phyloP scores from a whole-genome alignment of 2,113 vertebrate species.

The Macheiramphus alcinus region DNA sequence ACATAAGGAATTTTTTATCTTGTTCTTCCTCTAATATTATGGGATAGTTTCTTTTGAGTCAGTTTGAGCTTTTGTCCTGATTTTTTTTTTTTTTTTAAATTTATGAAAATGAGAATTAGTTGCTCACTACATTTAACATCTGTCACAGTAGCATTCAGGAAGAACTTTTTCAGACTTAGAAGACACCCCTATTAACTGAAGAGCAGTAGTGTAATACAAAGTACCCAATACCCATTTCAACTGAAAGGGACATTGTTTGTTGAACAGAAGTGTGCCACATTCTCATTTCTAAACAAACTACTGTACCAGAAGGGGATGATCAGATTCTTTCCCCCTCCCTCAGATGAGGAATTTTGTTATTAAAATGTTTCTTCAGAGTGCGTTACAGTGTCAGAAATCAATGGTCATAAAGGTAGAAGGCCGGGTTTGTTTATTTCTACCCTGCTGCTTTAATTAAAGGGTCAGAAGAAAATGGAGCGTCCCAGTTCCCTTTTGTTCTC shows the following conservation, averaged over 20 bases:
- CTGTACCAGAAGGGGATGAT: not conserved
- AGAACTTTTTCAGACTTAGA: not conserved
- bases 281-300: not conserved
- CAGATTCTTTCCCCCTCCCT: not conserved
- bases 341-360: not conserved
- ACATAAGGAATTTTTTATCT: not conserved
- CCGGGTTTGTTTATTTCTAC: conserved; percentile 46
- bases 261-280: not conserved
- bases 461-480: not conserved
- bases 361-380: not conserved
- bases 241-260: not conserved
- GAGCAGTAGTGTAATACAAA: not conserved
- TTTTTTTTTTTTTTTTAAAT: not conserved
- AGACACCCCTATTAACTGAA: not conserved
- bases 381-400: conserved; percentile 18
- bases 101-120: not conserved
- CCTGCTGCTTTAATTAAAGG: conserved; percentile 66
- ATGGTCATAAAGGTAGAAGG: conserved; percentile 43
- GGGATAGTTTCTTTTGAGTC: not conserved
- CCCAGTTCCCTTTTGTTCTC: conserved; percentile 23
- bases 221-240: not conserved
- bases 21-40: not conserved
- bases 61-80: not conserved
- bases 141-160: not conserved
- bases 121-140: not conserved